Conservation (phyloP, 1,140 invertebrate genomes). For the Megalopta genalis region DNA sequence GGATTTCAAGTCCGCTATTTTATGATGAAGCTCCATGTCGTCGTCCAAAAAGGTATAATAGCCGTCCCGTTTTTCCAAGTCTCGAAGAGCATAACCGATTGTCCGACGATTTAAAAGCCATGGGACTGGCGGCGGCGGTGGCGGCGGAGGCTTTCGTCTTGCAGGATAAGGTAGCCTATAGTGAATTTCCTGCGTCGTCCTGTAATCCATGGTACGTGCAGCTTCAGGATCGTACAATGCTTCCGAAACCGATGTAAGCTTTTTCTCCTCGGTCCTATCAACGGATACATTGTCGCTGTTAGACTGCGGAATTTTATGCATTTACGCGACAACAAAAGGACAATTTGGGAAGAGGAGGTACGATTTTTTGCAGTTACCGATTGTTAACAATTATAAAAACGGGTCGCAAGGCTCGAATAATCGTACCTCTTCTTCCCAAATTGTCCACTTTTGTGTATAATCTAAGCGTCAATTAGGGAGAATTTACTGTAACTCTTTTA, state of each 20-base stretch:
- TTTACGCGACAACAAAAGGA: no score
- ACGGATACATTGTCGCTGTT: neutral
- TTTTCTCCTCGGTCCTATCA: constrained; percentile 29
- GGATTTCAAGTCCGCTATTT: constrained; percentile 60
- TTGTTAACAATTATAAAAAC: no score
- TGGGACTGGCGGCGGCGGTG: constrained; percentile 39
- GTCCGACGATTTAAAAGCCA: constrained; percentile 64
- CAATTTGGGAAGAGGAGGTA: no score
- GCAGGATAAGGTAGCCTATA: constrained; percentile 46
- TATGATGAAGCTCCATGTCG: constrained; percentile 58
- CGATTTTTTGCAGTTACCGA: no score
- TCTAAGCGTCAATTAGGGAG: no score
- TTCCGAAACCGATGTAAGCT: constrained; percentile 39
- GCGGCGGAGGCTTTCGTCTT: constrained; percentile 29
- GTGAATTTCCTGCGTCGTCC: constrained; percentile 51
- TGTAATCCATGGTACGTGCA: constrained; percentile 49
- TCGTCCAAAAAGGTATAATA: constrained; percentile 63
- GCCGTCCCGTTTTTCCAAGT: constrained; percentile 56
- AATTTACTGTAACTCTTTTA: no score
- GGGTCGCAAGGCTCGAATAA: no score
- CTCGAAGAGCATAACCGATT: constrained; percentile 54
- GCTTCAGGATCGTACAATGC: constrained; percentile 35
- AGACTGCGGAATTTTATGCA: no score
- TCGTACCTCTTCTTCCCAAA: no score
- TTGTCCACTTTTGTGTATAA: no score